These are phyloP conservation scores for Aleiodes testaceus DNA, from an alignment of 2,888 invertebrate species.

Conservation along the genomic window DNA sequence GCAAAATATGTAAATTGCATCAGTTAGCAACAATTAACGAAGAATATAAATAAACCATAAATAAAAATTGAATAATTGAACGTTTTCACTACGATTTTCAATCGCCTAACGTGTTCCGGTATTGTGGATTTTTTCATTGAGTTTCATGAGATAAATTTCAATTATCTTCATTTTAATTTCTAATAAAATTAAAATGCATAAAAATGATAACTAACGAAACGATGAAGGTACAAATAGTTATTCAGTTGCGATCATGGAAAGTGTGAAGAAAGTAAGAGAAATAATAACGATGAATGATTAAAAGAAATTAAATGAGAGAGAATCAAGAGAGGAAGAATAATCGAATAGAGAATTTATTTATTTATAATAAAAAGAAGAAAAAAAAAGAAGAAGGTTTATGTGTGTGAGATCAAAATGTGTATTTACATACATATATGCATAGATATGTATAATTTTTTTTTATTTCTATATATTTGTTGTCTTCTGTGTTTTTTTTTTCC, in stretches of 20 bases:
- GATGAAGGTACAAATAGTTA: slow-evolving; percentile 49
- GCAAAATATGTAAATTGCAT: no score
- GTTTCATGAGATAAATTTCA: neutral
- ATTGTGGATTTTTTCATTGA: neutral
- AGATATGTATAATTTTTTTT: slow-evolving; percentile 8
- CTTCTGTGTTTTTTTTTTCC: neutral
- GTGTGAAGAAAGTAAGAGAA: slow-evolving; percentile 41
- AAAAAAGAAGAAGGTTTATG: slow-evolving; percentile 38
- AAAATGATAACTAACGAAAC: slow-evolving; percentile 2
- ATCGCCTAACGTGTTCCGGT: no score
- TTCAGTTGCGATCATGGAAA: slow-evolving; percentile 38
- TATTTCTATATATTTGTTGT: slow-evolving; percentile 19
- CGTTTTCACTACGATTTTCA: neutral
- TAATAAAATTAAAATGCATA: neutral
- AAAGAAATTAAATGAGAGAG: no score
- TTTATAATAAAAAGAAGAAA: slow-evolving; percentile 44
- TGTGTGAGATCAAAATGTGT: slow-evolving; percentile 51
- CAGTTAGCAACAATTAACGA: neutral
- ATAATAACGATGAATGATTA: neutral
- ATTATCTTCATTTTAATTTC: neutral
- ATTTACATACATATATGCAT: neutral
- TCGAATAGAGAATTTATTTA: slow-evolving; percentile 47
- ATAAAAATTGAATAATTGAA: neutral
- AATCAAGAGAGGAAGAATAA: slow-evolving; percentile 26
- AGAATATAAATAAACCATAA: neutral